phyloP scores from a whole-genome alignment of 2,797 vertebrate species.

The Prunella strophiata region DNA sequence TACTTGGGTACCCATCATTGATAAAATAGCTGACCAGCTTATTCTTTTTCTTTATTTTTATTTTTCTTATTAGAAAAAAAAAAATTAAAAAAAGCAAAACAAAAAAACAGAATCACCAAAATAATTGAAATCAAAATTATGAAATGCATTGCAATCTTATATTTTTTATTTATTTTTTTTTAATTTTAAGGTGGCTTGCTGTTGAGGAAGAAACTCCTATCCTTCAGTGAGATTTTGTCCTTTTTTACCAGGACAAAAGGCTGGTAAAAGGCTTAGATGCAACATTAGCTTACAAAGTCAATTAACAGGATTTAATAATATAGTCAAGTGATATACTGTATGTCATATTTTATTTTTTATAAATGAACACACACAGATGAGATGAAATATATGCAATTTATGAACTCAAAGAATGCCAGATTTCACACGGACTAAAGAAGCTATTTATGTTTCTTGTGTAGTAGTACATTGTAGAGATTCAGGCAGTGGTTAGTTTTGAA shows the following conservation, averaged over 20 bases:
- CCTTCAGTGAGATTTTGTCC: not conserved
- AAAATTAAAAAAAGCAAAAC: not conserved
- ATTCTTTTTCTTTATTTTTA: not conserved
- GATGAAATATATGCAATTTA: not conserved
- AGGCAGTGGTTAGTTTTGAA: not conserved
- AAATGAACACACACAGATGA: not conserved
- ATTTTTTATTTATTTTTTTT: not conserved
- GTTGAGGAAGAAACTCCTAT: not conserved
- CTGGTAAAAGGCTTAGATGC: not conserved
- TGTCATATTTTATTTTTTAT: not conserved
- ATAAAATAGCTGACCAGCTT: not conserved
- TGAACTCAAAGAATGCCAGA: not conserved
- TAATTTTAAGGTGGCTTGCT: not conserved
- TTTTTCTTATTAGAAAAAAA: not conserved
- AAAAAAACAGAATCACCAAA: fast-evolving
- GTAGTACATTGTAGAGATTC: not conserved
- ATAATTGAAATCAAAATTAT: not conserved
- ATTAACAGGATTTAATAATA: not conserved
- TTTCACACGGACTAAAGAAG: not conserved
- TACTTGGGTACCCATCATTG: too few relatives aligned
- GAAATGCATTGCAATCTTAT: not conserved
- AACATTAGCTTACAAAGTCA: not conserved
- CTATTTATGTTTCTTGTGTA: not conserved
- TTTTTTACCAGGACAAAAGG: not conserved
- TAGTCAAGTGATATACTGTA: not conserved